Evolutionary conservation across 2,797 vertebrate species (phyloP).

Genomic region (Octomys mimax): DNA sequence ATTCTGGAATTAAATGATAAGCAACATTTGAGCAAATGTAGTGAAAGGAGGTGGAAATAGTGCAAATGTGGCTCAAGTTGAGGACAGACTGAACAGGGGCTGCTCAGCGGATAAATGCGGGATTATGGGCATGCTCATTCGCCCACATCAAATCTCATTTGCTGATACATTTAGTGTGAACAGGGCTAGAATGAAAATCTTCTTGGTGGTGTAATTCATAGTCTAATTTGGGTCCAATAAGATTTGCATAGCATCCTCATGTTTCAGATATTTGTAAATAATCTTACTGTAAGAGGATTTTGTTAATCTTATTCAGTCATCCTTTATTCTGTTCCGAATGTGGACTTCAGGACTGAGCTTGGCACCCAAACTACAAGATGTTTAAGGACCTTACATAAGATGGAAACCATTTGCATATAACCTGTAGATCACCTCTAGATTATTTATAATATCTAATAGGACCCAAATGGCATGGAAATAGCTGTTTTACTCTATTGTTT

Average conservation of each 20-base stretch:
- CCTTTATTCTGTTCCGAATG: accelerated
- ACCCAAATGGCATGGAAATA: neutral
- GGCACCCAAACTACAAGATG: neutral
- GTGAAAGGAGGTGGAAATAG: neutral
- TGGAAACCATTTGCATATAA: neutral
- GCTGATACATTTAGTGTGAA: neutral
- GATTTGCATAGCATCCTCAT: neutral
- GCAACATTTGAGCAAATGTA: neutral
- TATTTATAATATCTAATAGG: neutral
- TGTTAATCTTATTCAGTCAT: neutral
- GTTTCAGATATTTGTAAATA: neutral
- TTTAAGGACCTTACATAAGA: no score
- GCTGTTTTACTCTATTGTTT: neutral
- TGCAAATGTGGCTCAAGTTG: neutral
- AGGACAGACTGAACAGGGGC: neutral
- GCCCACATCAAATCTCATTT: neutral
- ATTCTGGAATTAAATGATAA: neutral
- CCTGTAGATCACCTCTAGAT: no score
- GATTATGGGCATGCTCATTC: neutral
- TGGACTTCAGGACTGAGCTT: neutral
- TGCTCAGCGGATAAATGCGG: neutral
- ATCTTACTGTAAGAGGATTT: neutral
- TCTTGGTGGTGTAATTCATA: neutral
- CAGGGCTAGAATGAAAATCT: neutral
- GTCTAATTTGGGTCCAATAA: neutral